A percentile compares a stretch with the other conserved stretches of the same genome.
Conservation (phyloP, 2,888 invertebrate species). For the Troides oblongomaculatus region DNA sequence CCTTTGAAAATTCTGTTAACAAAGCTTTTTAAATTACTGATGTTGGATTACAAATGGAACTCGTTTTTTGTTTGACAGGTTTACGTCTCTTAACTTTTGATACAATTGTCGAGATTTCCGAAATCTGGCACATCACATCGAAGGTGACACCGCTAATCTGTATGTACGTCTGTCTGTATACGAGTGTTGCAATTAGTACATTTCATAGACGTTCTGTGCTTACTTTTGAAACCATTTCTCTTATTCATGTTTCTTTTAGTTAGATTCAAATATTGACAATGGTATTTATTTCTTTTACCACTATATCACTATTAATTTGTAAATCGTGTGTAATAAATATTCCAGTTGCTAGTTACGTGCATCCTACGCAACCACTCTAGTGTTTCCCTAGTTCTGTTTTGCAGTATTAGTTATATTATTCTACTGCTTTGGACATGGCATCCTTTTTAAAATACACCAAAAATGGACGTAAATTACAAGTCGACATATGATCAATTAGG, state of each 20-base stretch:
- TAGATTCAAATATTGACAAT: neutral
- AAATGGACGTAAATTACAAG: conserved; percentile 11
- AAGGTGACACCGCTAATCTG: conserved; percentile 18
- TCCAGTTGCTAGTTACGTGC: no score
- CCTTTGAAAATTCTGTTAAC: neutral
- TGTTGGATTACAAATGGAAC: conserved; percentile 2
- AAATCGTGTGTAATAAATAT: no score
- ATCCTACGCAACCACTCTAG: no score
- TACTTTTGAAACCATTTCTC: neutral
- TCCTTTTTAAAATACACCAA: no score
- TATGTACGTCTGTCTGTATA: conserved; percentile 1
- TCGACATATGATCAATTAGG: conserved; percentile 28
- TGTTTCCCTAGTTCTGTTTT: no score
- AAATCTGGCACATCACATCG: conserved; percentile 13
- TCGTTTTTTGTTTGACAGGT: conserved; percentile 10
- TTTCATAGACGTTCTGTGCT: neutral
- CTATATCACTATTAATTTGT: no score
- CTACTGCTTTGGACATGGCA: no score
- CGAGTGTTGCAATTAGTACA: conserved; percentile 9
- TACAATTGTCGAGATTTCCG: conserved; percentile 9
- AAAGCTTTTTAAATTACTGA: neutral
- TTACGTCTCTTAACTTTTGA: neutral
- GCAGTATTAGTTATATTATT: no score
- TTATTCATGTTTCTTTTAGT: neutral
- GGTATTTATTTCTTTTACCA: neutral